Percentiles rank a stretch among this genome's conserved stretches.
Evolutionary conservation across 92 coral and sea anemone genomes (phyloP).

Genomic region (Epizoanthus rinbou): DNA sequence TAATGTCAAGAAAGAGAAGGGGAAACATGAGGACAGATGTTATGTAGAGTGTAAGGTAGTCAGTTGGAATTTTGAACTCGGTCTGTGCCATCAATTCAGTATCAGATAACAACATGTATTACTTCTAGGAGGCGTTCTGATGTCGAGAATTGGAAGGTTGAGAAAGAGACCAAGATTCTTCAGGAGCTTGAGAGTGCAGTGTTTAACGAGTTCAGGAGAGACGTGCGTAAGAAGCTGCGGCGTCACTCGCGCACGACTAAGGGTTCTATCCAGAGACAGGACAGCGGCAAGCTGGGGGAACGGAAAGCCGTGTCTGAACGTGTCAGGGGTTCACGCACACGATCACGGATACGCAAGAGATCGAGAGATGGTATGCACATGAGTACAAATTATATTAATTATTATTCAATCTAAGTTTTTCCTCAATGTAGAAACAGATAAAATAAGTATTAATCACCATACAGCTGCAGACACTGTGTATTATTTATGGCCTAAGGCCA

Average conservation of each 20-base stretch:
- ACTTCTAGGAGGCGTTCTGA: constrained; percentile 72
- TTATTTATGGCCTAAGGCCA: no score
- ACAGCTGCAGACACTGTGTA: no score
- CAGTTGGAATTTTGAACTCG: no score
- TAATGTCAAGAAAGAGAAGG: no score
- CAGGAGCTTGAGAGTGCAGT: constrained; percentile 95
- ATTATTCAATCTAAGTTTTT: no score
- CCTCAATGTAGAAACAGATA: no score
- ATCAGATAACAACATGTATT: not conserved
- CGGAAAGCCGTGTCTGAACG: constrained; percentile 76
- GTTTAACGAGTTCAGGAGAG: constrained; percentile 95
- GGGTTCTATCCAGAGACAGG: constrained; percentile 31
- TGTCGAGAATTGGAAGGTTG: constrained; percentile 63
- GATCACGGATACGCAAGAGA: constrained; percentile 53
- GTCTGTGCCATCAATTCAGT: no score
- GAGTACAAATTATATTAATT: not conserved
- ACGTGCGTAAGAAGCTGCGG: constrained; percentile 79
- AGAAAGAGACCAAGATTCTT: constrained; percentile 72
- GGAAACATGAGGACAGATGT: no score
- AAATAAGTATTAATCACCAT: no score
- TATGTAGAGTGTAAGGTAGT: no score
- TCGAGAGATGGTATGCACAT: constrained; percentile 18
- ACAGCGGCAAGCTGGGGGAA: constrained; percentile 28
- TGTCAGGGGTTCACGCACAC: constrained; percentile 57
- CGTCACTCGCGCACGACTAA: constrained; percentile 57